Percentiles rank a stretch among this genome's conserved stretches.
Evolutionary conservation across 2,888 invertebrate genomes (phyloP).

Genomic region (Parnassius mnemosyne): DNA sequence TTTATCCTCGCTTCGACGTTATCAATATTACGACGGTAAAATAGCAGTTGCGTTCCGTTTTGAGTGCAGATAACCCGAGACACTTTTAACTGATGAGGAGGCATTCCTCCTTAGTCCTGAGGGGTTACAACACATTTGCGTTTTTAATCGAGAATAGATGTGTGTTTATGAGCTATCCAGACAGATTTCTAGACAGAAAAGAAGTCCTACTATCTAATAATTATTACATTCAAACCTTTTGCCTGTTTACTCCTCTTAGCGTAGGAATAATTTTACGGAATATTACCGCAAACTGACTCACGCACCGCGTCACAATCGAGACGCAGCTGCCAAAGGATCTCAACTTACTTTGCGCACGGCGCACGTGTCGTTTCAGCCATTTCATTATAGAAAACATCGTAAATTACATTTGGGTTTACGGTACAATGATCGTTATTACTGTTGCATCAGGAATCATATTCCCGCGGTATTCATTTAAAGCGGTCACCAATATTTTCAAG

Average conservation of each 20-base stretch:
- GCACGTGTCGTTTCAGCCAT: slow-evolving; percentile 55
- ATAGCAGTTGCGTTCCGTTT: too few species aligned
- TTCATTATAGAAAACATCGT: slow-evolving; percentile 45
- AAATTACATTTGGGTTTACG: slow-evolving; percentile 36
- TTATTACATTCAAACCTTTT: too few species aligned
- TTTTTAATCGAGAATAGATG: too few species aligned
- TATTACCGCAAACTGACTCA: slow-evolving; percentile 53
- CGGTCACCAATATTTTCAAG: slow-evolving; percentile 33
- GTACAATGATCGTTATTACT: slow-evolving; percentile 34
- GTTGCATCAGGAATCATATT: slow-evolving; percentile 30
- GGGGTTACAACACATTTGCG: too few species aligned
- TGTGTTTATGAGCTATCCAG: too few species aligned
- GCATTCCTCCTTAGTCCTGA: too few species aligned
- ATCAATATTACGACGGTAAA: too few species aligned
- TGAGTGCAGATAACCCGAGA: too few species aligned
- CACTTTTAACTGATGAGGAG: too few species aligned
- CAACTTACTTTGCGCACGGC: slow-evolving; percentile 74
- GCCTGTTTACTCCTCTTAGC: slow-evolving; percentile 24
- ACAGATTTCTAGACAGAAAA: too few species aligned
- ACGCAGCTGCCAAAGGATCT: slow-evolving; percentile 78
- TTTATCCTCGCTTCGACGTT: too few species aligned
- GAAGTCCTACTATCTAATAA: too few species aligned
- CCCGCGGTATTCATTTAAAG: slow-evolving; percentile 5
- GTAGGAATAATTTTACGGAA: slow-evolving; percentile 22
- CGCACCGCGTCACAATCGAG: slow-evolving; percentile 56